These are phyloP conservation scores for Bombus huntii DNA, from an alignment of 1,140 invertebrate species.

Conservation along the genomic window DNA sequence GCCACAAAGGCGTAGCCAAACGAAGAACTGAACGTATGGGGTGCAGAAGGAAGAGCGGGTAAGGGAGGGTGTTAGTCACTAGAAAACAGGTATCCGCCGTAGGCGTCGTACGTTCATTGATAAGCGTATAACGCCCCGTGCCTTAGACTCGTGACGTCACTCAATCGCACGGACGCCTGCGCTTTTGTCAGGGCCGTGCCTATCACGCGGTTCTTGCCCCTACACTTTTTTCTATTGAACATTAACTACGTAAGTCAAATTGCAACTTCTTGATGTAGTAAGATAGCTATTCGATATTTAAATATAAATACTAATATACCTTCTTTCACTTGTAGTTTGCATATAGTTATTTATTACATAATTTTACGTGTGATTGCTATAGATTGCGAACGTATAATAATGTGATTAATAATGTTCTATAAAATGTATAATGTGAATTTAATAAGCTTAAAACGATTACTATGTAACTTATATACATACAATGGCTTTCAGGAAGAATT, in stretches of 20 bases:
- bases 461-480: neutral
- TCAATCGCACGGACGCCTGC: constrained; percentile 62
- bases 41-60: constrained; percentile 55
- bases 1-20: neutral
- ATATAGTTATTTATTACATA: neutral
- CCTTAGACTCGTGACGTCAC: constrained; percentile 73
- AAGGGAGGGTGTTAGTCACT: constrained; percentile 66
- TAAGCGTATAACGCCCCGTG: constrained; percentile 75
- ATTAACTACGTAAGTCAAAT: constrained; percentile 8
- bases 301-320: neutral
- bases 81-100: constrained; percentile 73
- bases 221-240: neutral
- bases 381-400: neutral
- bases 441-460: neutral
- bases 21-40: constrained; percentile 45
- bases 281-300: neutral
- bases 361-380: neutral
- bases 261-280: neutral
- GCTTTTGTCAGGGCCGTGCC: constrained; percentile 44
- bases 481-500: neutral
- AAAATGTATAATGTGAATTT: neutral
- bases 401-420: neutral
- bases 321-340: neutral
- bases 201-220: constrained; percentile 11
- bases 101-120: constrained; percentile 81